Percentiles rank a stretch among this genome's conserved stretches.
phyloP scores from a whole-genome alignment of 1,140 invertebrate genomes.

The Limonius californicus region DNA sequence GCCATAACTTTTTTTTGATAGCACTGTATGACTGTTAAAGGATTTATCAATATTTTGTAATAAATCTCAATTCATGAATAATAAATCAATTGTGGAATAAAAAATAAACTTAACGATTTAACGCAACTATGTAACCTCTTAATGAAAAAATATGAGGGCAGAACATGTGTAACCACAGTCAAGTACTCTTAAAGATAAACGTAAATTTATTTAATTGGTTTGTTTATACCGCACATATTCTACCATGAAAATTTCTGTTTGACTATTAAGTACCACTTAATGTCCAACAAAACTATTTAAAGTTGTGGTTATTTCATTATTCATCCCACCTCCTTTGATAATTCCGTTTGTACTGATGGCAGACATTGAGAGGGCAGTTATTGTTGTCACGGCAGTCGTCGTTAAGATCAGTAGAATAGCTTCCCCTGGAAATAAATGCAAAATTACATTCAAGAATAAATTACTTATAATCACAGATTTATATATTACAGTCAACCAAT shows the following conservation, averaged over 20 bases:
- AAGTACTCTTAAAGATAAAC: background rate
- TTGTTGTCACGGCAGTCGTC: slow-evolving; percentile 83
- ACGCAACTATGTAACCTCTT: too few relatives aligned
- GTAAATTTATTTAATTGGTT: background rate
- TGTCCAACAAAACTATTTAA: background rate
- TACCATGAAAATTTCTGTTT: too few relatives aligned
- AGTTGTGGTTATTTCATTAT: background rate
- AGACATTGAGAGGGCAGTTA: slow-evolving; percentile 94
- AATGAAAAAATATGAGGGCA: too few relatives aligned
- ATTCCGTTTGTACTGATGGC: slow-evolving; percentile 95
- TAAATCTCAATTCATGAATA: too few relatives aligned
- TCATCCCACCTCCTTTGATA: slow-evolving; percentile 74
- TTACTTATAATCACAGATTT: background rate
- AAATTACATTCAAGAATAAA: background rate
- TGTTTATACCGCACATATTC: background rate
- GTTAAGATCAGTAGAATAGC: slow-evolving; percentile 75
- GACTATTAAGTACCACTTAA: background rate
- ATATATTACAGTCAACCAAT: too few relatives aligned
- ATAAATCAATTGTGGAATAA: too few relatives aligned
- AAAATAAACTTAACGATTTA: too few relatives aligned
- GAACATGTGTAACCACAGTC: background rate
- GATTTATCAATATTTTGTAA: too few relatives aligned
- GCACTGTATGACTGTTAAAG: too few relatives aligned
- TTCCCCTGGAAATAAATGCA: slow-evolving; percentile 61
- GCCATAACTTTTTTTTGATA: too few relatives aligned